Evolutionary conservation across 2,888 invertebrate species (phyloP), one percentile per base, ranked within the genome.

Genomic region (Himalopsyche japonica): DNA sequence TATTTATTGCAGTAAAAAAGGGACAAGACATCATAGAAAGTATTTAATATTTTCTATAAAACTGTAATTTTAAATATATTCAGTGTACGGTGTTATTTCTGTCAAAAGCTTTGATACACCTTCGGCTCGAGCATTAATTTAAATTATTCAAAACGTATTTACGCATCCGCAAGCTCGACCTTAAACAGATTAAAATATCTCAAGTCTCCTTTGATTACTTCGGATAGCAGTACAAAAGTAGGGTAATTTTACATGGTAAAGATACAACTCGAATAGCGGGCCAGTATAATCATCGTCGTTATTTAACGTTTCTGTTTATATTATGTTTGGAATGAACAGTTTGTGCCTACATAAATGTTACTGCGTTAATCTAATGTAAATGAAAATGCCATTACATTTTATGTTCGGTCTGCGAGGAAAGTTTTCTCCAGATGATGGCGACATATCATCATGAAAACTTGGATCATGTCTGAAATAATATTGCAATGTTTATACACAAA

Each of bases 181-280:
- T 30, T 85, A 85, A 85, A 83, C 81, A 79, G 85, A 85, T 85
- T 84, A 82, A 86, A 86, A 86, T 78, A 84, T 82, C 84, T 76
- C 79, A 80, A 70, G 80, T 82, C 47, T 82, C 86, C 82, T 85
- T 85, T 84, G 86, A 86, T 86, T 86, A 43, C 76, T 78, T 15
- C 57, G 76, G 77, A 37, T 43, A 12, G 43, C 43, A 43, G 43
- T 43, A 15, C 43, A 43, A 43, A 43, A 20, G 24, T 37, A 64
- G 24, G 48, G 49, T 80, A 80, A 80, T 64, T 83, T 47, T 47
- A 79, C 70, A 82, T 43, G 76, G 32, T 81, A 76, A 81, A 76
- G 34, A 43, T 43, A 43, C 43, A 43, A 43, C 12, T 43, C 15
- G 12, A 43, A 43, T 43, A 15, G 43, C 43, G 43, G 43, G 43